phyloP scores from a whole-genome alignment of 2,113 vertebrate species.

The Sphyrna mokarran region DNA sequence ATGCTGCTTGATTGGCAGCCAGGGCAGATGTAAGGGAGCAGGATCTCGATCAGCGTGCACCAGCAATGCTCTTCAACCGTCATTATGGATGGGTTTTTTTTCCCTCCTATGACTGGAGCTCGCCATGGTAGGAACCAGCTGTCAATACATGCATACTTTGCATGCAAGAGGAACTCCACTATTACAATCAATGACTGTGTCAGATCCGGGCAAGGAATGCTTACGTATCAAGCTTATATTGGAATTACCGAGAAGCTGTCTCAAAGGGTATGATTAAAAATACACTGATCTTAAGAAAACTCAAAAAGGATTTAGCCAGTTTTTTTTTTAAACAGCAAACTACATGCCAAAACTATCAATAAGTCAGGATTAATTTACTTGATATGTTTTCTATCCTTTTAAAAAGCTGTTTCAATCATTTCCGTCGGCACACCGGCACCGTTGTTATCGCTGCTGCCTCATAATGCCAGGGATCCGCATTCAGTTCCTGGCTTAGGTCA shows the following conservation, averaged over 20 bases:
- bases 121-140: background rate
- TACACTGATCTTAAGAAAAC: background rate
- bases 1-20: background rate
- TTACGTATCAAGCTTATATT: background rate
- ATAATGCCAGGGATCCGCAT: too few species aligned
- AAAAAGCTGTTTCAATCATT: background rate
- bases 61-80: background rate
- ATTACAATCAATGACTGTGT: background rate
- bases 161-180: background rate
- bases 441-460: too few species aligned
- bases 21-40: background rate
- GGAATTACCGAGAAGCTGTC: background rate
- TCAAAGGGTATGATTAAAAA: background rate
- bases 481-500: too few species aligned
- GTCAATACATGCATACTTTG: background rate
- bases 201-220: background rate
- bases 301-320: background rate
- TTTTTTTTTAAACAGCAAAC: background rate
- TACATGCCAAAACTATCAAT: background rate
- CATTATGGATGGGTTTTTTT: background rate
- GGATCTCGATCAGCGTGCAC: background rate
- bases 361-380: background rate
- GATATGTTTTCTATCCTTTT: background rate
- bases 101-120: background rate
- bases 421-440: background rate